A percentile compares a stretch with the other conserved stretches of the same genome.
Evolutionary conservation across 2,888 invertebrate genomes (phyloP).

Genomic region (Lasius fuliginosus): DNA sequence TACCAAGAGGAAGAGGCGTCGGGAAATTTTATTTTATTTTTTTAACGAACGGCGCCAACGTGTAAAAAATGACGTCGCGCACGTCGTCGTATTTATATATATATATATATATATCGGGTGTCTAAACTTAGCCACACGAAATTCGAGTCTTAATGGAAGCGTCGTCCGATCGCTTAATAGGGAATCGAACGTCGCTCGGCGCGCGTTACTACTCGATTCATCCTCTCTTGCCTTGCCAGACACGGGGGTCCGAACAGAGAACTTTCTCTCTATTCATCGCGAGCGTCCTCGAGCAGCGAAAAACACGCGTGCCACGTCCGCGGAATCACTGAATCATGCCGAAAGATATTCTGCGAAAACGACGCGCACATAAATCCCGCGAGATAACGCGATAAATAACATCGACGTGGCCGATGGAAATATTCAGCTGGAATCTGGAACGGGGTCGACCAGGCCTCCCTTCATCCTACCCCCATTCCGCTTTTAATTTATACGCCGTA

Average conservation of each 20-base stretch:
- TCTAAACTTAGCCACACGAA: constrained; percentile 61
- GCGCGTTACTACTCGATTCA: constrained; percentile 13
- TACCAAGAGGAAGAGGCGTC: neutral
- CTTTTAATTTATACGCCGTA: constrained; percentile 17
- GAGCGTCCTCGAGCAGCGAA: constrained; percentile 39
- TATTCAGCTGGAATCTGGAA: constrained; percentile 40
- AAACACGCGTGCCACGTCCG: constrained; percentile 4
- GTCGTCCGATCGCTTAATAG: constrained; percentile 39
- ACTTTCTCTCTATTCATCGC: constrained; percentile 62
- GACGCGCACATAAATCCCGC: constrained; percentile 3
- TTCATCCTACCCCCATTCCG: neutral
- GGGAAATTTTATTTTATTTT: neutral
- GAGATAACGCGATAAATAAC: constrained; percentile 40
- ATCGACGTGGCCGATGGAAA: constrained; percentile 25
- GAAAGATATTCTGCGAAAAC: constrained; percentile 7
- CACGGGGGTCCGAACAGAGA: constrained; percentile 56
- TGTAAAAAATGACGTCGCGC: neutral
- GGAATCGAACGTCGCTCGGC: constrained; percentile 55
- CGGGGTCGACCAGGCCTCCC: constrained; percentile 31
- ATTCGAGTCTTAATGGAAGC: constrained; percentile 59
- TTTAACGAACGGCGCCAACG: neutral
- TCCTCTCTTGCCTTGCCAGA: constrained; percentile 32
- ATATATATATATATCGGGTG: neutral
- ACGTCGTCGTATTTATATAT: neutral
- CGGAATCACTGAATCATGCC: constrained; percentile 30